phyloP scores from a whole-genome alignment of 2,113 vertebrate genomes.

The Brachionichthys hirsutus region DNA sequence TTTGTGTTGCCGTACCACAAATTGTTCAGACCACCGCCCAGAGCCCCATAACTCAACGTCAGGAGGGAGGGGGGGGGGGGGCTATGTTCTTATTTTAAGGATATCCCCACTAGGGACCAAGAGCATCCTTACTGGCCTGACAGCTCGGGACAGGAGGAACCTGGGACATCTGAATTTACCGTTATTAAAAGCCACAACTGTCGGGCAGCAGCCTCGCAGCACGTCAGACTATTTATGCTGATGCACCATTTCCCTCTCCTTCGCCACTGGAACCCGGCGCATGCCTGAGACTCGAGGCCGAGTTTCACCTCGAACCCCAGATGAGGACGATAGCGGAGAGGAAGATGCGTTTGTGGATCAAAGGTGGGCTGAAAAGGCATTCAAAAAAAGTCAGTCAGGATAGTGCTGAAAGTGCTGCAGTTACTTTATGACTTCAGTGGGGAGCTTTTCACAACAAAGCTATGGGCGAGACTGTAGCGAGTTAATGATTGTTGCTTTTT shows the following conservation, averaged over 20 bases:
- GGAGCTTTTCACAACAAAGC: no score
- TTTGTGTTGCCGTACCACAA: conserved; percentile 77
- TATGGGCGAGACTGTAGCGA: no score
- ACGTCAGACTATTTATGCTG: conserved; percentile 69
- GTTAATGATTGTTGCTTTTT: no score
- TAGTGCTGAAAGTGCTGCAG: no score
- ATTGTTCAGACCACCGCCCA: conserved; percentile 81
- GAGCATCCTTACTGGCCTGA: conserved; percentile 66
- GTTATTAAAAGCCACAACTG: conserved; percentile 73
- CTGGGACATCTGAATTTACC: conserved; percentile 71
- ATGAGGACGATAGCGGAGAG: no score
- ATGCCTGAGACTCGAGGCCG: conserved; percentile 64
- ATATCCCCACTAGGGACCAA: conserved; percentile 66
- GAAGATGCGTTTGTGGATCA: no score
- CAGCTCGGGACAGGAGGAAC: conserved; percentile 59
- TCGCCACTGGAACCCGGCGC: conserved; percentile 58
- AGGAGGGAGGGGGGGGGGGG: conserved; percentile 65
- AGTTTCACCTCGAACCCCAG: no score
- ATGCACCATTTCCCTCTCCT: conserved; percentile 50
- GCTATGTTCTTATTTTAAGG: conserved; percentile 73
- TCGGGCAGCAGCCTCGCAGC: conserved; percentile 55
- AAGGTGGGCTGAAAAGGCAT: no score
- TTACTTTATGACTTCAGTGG: no score
- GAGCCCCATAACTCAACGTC: conserved; percentile 81
- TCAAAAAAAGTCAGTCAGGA: no score